Evolutionary conservation across 1,140 invertebrate species (phyloP).

Genomic region (Mya arenaria): DNA sequence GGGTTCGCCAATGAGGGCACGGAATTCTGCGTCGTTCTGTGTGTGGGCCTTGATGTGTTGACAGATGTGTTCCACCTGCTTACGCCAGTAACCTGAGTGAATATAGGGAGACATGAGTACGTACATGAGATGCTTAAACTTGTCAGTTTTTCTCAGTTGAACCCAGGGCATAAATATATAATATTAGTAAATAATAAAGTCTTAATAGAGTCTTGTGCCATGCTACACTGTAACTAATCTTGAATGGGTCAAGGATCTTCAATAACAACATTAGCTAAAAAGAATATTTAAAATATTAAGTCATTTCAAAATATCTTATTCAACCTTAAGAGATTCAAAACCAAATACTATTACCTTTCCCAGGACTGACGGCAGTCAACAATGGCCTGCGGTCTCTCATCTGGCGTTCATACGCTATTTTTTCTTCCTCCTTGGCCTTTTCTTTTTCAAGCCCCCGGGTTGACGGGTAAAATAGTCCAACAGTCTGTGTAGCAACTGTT

Average conservation of each 20-base stretch:
- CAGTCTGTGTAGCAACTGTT: slow-evolving; percentile 76
- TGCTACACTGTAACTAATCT: too few relatives aligned
- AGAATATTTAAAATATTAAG: too few relatives aligned
- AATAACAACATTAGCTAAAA: too few relatives aligned
- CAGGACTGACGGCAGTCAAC: slow-evolving; percentile 80
- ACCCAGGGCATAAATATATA: too few relatives aligned
- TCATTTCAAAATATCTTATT: too few relatives aligned
- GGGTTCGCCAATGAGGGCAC: slow-evolving; percentile 80
- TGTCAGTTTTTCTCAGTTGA: too few relatives aligned
- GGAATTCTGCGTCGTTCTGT: slow-evolving; percentile 80
- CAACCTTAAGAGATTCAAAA: too few relatives aligned
- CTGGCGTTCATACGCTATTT: slow-evolving; percentile 74
- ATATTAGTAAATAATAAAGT: too few relatives aligned
- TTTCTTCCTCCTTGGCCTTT: slow-evolving; percentile 75
- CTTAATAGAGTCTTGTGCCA: too few relatives aligned
- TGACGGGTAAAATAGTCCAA: slow-evolving; percentile 80
- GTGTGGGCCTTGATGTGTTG: slow-evolving; percentile 80
- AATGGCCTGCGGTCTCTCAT: slow-evolving; percentile 78
- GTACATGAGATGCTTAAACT: too few relatives aligned
- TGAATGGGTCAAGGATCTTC: too few relatives aligned
- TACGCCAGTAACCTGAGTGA: slow-evolving; percentile 80
- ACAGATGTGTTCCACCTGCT: slow-evolving; percentile 81
- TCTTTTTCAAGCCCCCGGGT: slow-evolving; percentile 74
- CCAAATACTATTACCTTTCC: too few relatives aligned
- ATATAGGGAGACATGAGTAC: not conserved